Base-by-base conservation (phyloP, 2,113 vertebrate species). In the Ploceus nigricollis region DNA sequence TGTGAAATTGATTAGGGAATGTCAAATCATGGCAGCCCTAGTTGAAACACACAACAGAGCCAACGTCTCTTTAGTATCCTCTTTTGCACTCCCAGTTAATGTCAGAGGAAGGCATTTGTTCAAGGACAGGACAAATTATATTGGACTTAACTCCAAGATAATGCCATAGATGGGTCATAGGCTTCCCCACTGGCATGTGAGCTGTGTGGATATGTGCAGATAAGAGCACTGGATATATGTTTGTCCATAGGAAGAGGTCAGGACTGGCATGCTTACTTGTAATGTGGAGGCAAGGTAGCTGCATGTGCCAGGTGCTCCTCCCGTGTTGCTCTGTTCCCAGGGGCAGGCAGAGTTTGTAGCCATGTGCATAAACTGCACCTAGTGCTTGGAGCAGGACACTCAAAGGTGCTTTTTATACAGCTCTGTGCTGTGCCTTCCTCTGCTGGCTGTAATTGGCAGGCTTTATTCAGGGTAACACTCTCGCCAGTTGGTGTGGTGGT, bases 351-450 rank as follows among this genome's bases (percentile, higher is more conserved):
- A 37, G 48, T 2, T 19, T 0, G 0, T 3, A 44, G 72, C 22
- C 1, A 4, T 3, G 48, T 7, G 15, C 23, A 9, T 6, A 14
- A 10, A 7, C 48, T 37, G 48, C 1, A 1, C 5, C 53, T 57
- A 65, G 35, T 28, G 7, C 48, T 48, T 14, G 53, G 40, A 68
- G 70, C 51, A 47, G 39, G 3, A 2, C 0, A 2, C 66, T 60
- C 35, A 3, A 35, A 60, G 44, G 22, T 89, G 56, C 7, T 54
- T 87, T 61, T 48, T 48, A 11, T 48, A 37, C 4, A 27, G 65
- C 7, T 0, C 53, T 2, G 1, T 35, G 77, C 72, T 0, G 2
- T 47, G 69, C 40, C 65, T 89, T 40, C 3, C 1, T 89, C 75
- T 5, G 1, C 40, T 64, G 48, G 9, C 18, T 71, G 3, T 50